Conservation (phyloP, 2,113 vertebrate genomes). For the Tautogolabrus adspersus region DNA sequence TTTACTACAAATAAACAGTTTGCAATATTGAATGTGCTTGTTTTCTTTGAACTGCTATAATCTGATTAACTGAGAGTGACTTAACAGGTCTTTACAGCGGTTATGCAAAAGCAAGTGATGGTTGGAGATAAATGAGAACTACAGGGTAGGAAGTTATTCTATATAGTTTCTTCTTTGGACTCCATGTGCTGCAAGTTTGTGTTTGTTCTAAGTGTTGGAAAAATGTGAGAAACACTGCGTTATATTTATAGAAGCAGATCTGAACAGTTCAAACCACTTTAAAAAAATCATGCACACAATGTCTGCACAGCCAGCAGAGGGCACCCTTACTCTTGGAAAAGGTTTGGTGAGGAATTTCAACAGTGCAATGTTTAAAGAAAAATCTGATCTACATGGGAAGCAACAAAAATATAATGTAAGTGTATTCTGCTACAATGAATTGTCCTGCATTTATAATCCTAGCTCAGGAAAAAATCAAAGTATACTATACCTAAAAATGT, state of each 20-base stretch:
- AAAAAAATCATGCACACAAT: not conserved
- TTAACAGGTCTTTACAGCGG: not conserved
- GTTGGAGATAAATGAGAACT: not conserved
- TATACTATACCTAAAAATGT: no score
- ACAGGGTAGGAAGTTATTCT: no score
- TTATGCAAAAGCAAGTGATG: not conserved
- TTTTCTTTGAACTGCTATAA: not conserved
- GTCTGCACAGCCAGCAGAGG: slow-evolving; percentile 32
- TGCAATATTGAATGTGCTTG: slow-evolving; percentile 71
- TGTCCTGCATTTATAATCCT: not conserved
- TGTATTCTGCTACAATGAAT: not conserved
- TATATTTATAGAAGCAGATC: no score
- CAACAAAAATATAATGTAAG: no score
- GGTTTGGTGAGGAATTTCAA: not conserved
- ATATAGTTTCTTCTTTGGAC: not conserved
- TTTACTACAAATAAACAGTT: slow-evolving; percentile 85
- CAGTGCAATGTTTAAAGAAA: no score
- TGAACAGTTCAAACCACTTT: no score
- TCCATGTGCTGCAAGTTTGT: not conserved
- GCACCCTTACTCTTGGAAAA: not conserved
- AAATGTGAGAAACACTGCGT: no score
- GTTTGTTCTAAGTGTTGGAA: no score
- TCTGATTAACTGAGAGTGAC: not conserved
- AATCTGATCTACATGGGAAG: no score
- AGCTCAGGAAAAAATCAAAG: no score